phyloP scores from a whole-genome alignment of 1,140 invertebrate species.

The Mylabris phalerata region DNA sequence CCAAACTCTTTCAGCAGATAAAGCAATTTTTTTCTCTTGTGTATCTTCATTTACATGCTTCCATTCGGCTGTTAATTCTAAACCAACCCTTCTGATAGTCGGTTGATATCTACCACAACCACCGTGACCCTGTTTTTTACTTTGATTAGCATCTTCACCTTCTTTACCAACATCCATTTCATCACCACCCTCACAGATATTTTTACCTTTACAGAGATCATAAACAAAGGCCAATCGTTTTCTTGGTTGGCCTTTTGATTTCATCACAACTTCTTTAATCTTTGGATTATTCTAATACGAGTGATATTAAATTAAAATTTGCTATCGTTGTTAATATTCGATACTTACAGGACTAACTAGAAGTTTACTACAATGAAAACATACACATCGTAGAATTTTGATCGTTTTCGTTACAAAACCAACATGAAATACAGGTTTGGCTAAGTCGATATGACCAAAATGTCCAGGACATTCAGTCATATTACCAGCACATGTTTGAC shows the following conservation, averaged over 20 bases:
- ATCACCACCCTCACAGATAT: constrained; percentile 97
- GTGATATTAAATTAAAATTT: background rate
- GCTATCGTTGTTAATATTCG: background rate
- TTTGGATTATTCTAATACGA: constrained; percentile 74
- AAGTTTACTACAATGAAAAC: constrained; percentile 96
- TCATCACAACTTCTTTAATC: constrained; percentile 94
- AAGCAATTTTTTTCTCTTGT: constrained; percentile 88
- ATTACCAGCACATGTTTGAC: constrained; percentile 96
- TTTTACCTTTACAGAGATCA: constrained; percentile 97
- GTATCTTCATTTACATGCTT: constrained; percentile 97
- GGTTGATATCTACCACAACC: constrained; percentile 98
- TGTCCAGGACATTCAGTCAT: constrained; percentile 99
- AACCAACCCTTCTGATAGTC: constrained; percentile 75
- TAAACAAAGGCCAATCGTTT: constrained; percentile 94
- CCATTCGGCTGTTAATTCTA: constrained; percentile 95
- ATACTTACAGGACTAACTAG: constrained; percentile 83
- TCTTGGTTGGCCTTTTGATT: constrained; percentile 93
- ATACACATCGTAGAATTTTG: constrained; percentile 94
- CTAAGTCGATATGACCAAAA: constrained; percentile 98
- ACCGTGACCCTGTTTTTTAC: constrained; percentile 77
- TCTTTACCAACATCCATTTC: constrained; percentile 90
- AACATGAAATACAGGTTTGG: constrained; percentile 98
- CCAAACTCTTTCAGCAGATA: constrained; percentile 92
- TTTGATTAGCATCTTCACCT: constrained; percentile 46
- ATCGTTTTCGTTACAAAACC: constrained; percentile 97